Percentiles rank a stretch among this genome's conserved stretches.
phyloP scores from a whole-genome alignment of 1,140 invertebrate genomes.

The Aphis gossypii region DNA sequence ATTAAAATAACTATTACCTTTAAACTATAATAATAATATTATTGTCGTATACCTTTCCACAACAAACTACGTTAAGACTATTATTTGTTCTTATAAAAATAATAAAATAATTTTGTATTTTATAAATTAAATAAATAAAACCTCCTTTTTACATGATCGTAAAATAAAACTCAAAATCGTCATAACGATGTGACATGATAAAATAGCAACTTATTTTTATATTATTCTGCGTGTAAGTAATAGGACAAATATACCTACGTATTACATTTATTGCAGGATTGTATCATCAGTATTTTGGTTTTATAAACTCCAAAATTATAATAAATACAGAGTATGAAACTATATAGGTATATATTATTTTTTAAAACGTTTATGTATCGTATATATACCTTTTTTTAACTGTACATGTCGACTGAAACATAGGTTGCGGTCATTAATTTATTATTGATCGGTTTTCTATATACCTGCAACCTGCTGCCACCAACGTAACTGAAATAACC shows the following conservation, averaged over 20 bases:
- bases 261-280: neutral
- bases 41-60: too few relatives aligned
- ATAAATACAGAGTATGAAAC: neutral
- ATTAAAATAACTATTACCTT: too few relatives aligned
- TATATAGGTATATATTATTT: neutral
- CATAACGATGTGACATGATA: neutral
- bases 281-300: neutral
- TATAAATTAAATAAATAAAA: neutral
- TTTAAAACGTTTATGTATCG: neutral
- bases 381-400: neutral
- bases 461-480: neutral
- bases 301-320: neutral
- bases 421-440: neutral
- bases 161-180: neutral
- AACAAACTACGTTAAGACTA: too few relatives aligned
- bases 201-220: neutral
- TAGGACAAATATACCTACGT: too few relatives aligned
- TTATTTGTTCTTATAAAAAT: neutral
- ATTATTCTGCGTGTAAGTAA: neutral
- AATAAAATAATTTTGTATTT: neutral
- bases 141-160: neutral
- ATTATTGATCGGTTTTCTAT: constrained; percentile 34
- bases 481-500: constrained; percentile 5
- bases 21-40: too few relatives aligned
- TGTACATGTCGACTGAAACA: neutral